Evolutionary conservation across 2,113 vertebrate species (phyloP), one percentile per base, ranked within the genome.

Genomic region (Laterallus jamaicensis): DNA sequence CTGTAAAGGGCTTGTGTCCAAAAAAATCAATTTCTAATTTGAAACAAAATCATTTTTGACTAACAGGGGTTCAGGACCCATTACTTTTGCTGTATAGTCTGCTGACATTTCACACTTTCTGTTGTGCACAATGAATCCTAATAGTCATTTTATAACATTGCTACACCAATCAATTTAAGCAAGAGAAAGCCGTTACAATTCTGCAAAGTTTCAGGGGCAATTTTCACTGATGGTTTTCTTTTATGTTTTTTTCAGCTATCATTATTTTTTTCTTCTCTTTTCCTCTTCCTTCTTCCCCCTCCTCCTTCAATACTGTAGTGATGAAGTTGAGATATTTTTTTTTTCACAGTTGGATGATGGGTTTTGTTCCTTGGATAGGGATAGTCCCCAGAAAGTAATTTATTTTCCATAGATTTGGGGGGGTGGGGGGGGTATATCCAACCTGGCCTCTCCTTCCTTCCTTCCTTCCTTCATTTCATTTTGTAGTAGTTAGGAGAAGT

Each of bases 21-120:
- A 97, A 97, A 98, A 98, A 98, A 98, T 98, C 98, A 98, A 98
- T 98, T 98, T 98, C 98, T 98, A 98, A 98, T 98, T 98, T 98
- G 98, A 98, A 98, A 98, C 96, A 97, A 98, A 98, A 98, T 98
- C 93, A 98, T 98, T 98, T 98, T 98, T 98, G 98, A 98, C 98
- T 98, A 98, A 98, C 97, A 97, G 98, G 97, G 97, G 97, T 98
- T 98, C 96, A 97, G 95, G 98, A 98, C 97, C 98, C 97, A 98
- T 98, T 98, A 97, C 97, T 98, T 97, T 97, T 96, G 97, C 97
- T 97, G 95, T 97, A 96, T 96, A 95, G 96, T 97, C 95, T 97
- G 97, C 98, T 98, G 98, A 97, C 98, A 97, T 98, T 98, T 97
- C 96, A 98, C 96, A 98, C 97, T 98, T 98, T 98, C 96, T 97